Conservation (phyloP, 2,888 invertebrate genomes). For the Anagyrus pseudococci region DNA sequence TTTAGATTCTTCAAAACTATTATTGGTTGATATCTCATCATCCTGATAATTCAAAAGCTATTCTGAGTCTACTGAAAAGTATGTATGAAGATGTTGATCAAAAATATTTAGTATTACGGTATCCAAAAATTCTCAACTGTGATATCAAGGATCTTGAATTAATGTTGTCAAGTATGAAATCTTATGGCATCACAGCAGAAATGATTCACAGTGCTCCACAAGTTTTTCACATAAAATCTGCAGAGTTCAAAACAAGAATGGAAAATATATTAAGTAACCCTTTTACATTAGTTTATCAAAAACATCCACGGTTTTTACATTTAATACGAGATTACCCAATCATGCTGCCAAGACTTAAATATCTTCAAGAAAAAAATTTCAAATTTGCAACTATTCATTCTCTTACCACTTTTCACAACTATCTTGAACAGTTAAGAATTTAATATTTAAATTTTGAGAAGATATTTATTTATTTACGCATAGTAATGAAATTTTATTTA, state of each 20-base stretch:
- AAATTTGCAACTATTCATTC: slow-evolving; percentile 63
- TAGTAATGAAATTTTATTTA: background rate
- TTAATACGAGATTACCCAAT: slow-evolving; percentile 64
- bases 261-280: slow-evolving; percentile 66
- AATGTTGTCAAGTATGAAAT: slow-evolving; percentile 66
- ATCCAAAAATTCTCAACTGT: slow-evolving; percentile 72
- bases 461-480: too few relatives aligned
- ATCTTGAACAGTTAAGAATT: slow-evolving; percentile 58
- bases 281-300: slow-evolving; percentile 68
- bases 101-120: slow-evolving; percentile 60
- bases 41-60: slow-evolving; percentile 67
- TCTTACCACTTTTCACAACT: slow-evolving; percentile 57
- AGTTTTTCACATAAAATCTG: slow-evolving; percentile 67
- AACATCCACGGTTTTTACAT: slow-evolving; percentile 68
- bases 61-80: slow-evolving; percentile 64
- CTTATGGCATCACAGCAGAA: slow-evolving; percentile 64
- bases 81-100: slow-evolving; percentile 65
- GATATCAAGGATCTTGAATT: slow-evolving; percentile 65
- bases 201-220: slow-evolving; percentile 65
- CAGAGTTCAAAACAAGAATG: slow-evolving; percentile 68
- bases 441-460: background rate
- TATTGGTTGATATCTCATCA: slow-evolving; percentile 68
- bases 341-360: slow-evolving; percentile 63
- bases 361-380: slow-evolving; percentile 62
- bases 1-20: slow-evolving; percentile 66